Evolutionary conservation across 1,140 invertebrate genomes (phyloP), one percentile per base, ranked within the genome.

Genomic region (Lutraria rhynchaena): DNA sequence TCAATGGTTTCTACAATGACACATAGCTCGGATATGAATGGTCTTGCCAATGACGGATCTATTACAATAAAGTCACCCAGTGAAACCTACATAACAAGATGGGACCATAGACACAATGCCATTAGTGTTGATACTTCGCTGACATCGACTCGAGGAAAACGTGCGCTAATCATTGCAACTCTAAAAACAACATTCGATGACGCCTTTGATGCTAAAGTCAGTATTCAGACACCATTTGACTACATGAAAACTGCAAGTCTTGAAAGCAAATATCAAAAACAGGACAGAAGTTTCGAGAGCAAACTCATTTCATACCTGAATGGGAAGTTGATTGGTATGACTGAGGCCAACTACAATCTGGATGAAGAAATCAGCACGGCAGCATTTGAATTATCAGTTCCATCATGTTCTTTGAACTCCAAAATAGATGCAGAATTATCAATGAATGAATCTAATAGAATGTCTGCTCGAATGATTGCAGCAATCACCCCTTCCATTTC

Each of bases 1-100:
- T 76, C 33, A 29, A 70, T 87, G 57, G 61, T 83, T 35, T 65
- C 82, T 17, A 58, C 73, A 31, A 77, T 87, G 73, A 84, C 49
- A 19, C 70, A 86, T 65, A 46, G 75, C 3, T 44, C 19, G 19
- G 17, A 37, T 1, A 53, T 37, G 27, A 55, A 37, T 19, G 44
- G 53, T 0, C 13, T 85, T 35, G 78, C 82, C 1, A 85, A 82
- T 51, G 57, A 57, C 1, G 87, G 87, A n/a, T 63, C 61, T 2
- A 13, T 87, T 15, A 67, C n/a, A 0, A 1, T 85, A 0, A 53
- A 11, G 5, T 24, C 69, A 3, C 71, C 82, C 22, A 35, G 5
- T 2, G 49, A 53, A 4, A 78, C 31, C 37, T 37, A 60, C 60
- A 49, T 57, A 37, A 77, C 53, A 9, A 57, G 33, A 2, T 87